Base-by-base conservation (phyloP, 2,113 vertebrate species). In the Noturus placidus region DNA sequence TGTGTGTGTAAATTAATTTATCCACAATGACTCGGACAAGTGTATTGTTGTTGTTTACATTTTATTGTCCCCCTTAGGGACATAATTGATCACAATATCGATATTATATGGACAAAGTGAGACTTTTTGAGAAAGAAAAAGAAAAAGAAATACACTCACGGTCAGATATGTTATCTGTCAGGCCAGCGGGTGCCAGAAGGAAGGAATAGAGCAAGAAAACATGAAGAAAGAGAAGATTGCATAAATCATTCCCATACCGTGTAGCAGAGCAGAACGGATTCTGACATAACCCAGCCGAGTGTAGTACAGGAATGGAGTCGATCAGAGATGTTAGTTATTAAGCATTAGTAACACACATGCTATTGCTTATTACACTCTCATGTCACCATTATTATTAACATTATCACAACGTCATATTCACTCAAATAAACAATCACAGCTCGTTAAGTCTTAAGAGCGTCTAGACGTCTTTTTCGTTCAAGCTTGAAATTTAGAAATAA, bases 111-210 rank as follows among this genome's bases (percentile, higher is more conserved):
- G 1, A 30, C 76, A 77, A 56, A 20, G 9, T n/a, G 25, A 78
- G 46, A n/a, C 22, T 46, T 50, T 20, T 8, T 63, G 15, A 20
- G 50, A 38, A 74, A 63, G 11, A 50, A n/a, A 72, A 25, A 87
- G 35, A 86, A 27, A 85, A 72, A 57, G 19, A n/a, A 57, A 63
- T 69, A 57, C 42, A 95, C 95, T 95, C 93, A 95, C 94, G 86
- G 90, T 93, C 90, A 0, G 77, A 61, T 2, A 89, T 89, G 87
- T 90, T 91, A 78, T 95, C 95, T 95, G 91, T 91, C 65, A 61
- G 87, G 92, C 92, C 93, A 78, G 13, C 74, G 3, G 91, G 35
- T 67, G 72, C 93, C 91, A 91, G 82, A 77, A 27, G 69, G 57
- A 80, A 52, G 54, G 30, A 67, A 25, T 7, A 85, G 56, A 86